Base-by-base conservation (phyloP, 1,140 invertebrate genomes). In the Bombyx mandarina region DNA sequence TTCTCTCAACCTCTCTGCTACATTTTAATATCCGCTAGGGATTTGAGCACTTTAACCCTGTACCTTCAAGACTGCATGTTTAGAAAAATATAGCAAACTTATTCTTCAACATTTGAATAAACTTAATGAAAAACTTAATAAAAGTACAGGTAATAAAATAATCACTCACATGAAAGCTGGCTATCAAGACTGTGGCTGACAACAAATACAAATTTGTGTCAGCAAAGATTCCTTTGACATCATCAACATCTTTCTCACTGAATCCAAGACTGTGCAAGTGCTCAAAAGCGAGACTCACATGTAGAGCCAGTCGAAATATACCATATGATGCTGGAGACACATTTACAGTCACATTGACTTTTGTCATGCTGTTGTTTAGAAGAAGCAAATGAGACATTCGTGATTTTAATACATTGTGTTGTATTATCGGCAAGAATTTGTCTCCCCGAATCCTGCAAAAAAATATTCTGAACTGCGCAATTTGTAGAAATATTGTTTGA, bases 161-260 rank as follows among this genome's bases (percentile, higher is more conserved):
- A 51, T 56, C 48, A 91, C 95, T 93, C 90, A 98, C 97, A 92
- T 99, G 98, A 71, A 98, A 90, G 59, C 95, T 94, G 49, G 97
- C 94, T 61, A 99, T 94, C 65, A 96, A 90, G 66, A 99, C 92
- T n/a, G 98, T 99, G 43, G 94, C 90, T 66, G 94, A 93, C n/a
- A 99, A 84, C 52, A 99, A 90, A 82, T 96, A 97, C 8, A 99
- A 88, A 86, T 98, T 99, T 1, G 97, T 99, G 72, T 99, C 98
- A 1, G 94, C 93, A 89, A 99, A 99, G 71, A 99, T 95, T 52
- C 94, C 94, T 88, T 99, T 99, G 0, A 99, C 93, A 90, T 99
- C 97, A 89, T 99, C 98, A 49, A 97, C 89, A 88, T 99, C 98
- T 85, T 98, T 98, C 52, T 94, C 92, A 52, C 93, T 94, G 72